Evolutionary conservation across 2,113 vertebrate genomes (phyloP).

Genomic region (Eonycteris spelaea): DNA sequence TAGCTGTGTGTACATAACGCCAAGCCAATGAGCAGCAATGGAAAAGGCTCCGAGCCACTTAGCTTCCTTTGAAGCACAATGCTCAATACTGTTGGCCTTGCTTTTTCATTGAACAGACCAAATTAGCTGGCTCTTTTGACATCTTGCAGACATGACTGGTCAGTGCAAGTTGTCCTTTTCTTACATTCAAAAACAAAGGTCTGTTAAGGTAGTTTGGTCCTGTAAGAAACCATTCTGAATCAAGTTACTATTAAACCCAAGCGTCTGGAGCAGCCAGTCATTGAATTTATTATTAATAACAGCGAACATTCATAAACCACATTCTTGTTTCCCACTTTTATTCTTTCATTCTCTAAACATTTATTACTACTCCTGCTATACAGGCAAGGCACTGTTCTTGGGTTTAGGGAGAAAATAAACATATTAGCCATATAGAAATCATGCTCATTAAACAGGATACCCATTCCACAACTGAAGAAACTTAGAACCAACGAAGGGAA

Average conservation of each 20-base stretch:
- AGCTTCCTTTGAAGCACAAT: constrained; percentile 70
- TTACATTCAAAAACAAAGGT: constrained; percentile 59
- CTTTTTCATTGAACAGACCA: constrained; percentile 70
- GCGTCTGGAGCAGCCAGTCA: background rate
- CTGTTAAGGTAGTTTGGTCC: constrained; percentile 53
- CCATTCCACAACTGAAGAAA: constrained; percentile 31
- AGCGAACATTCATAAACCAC: constrained; percentile 26
- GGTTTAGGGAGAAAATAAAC: constrained; percentile 14
- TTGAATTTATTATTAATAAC: constrained; percentile 63
- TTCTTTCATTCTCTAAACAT: constrained; percentile 6
- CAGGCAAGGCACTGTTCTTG: background rate
- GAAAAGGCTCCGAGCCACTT: constrained; percentile 67
- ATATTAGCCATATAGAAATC: background rate
- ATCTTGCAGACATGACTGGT: constrained; percentile 65
- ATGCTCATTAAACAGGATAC: constrained; percentile 22
- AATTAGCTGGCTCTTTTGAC: constrained; percentile 71
- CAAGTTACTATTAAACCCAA: constrained; percentile 43
- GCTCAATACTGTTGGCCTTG: constrained; percentile 57
- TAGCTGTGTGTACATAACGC: constrained; percentile 70
- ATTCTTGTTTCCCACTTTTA: background rate
- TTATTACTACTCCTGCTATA: background rate
- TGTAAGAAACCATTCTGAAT: constrained; percentile 48
- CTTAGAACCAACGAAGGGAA: constrained; percentile 19
- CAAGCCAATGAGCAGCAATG: constrained; percentile 66
- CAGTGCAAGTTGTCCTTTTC: constrained; percentile 68